Evolutionary conservation across 64 coral and sea anemone species (phyloP), one percentile per base, ranked within the genome.

Genomic region (Montipora capricornis): DNA sequence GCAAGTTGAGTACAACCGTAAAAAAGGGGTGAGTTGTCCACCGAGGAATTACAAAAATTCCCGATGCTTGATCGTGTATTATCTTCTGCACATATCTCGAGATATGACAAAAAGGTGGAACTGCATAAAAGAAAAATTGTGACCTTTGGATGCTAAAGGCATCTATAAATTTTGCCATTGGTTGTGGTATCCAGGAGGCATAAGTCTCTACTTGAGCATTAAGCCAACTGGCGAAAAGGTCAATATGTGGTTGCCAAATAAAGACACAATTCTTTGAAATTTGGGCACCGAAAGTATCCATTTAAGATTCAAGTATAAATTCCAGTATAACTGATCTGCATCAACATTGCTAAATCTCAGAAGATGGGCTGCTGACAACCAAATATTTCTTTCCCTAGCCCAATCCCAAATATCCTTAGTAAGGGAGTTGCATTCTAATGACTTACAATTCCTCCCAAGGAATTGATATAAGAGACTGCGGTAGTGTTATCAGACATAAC

Each of bases 371-470:
- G 68, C 80, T 6, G 52, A 55, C 52, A 55, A 55, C 52, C 52
- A 78, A 84, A 90, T 22, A 44, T 90, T 71, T 13, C 61, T 84
- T 5, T n/a, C 73, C 9, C 77, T 78, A 24, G 20, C 71, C 88
- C 87, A 94, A 44, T 83, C 16, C 93, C 93, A 94, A n/a, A 84
- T 90, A 12, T 84, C 19, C n/a, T 76, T 37, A 29, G 80, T 44
- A 90, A 94, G 78, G n/a, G 78, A 89, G 87, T 94, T 94, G 75
- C 70, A 76, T 59, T 83, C 73, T 12, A 44, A 70, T 75, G 87
- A 94, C 22, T 87, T 46, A 20, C 16, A 22, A 15, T n/a, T n/a
- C 81, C 82, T 12, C 73, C 87, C 73, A 76, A 77, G 4, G 4
- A 2, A 26, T 89, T 89, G 4, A 80, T 66, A 13, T 80, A 80